Evolutionary conservation across 2,888 invertebrate species (phyloP).

Genomic region (Listrodromus nycthemerus): DNA sequence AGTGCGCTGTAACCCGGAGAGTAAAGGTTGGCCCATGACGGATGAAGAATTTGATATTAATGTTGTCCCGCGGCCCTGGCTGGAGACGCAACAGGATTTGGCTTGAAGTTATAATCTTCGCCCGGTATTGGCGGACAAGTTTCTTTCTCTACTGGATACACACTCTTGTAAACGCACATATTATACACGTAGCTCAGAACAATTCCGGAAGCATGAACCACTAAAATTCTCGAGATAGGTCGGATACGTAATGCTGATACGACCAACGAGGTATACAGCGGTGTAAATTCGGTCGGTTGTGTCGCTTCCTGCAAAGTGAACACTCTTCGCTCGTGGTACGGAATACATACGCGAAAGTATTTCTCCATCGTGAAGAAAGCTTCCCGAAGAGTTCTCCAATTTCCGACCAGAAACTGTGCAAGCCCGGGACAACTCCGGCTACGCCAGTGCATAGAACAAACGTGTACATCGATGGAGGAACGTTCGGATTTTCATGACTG

Average conservation of each 20-base stretch:
- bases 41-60: conserved; percentile 50
- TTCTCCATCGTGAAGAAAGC: neutral
- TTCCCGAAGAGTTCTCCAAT: conserved; percentile 3
- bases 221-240: conserved; percentile 16
- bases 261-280: neutral
- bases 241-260: conserved; percentile 1
- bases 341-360: neutral
- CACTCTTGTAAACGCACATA: conserved; percentile 13
- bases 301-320: neutral
- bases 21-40: conserved; percentile 1
- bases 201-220: conserved; percentile 32
- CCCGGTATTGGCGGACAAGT: conserved; percentile 48
- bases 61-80: conserved; percentile 46
- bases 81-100: conserved; percentile 38
- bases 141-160: conserved; percentile 30
- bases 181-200: conserved; percentile 1
- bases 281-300: conserved; percentile 11
- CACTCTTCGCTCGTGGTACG: neutral
- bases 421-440: conserved; percentile 3
- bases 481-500: conserved; percentile 17
- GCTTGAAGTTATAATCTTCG: conserved; percentile 52
- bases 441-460: conserved; percentile 11
- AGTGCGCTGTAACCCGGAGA: conserved; percentile 5
- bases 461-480: conserved; percentile 20
- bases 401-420: conserved; percentile 19